Evolutionary conservation across 2,797 vertebrate genomes (phyloP), one percentile per base, ranked within the genome.

Genomic region (Sternotherus odoratus): DNA sequence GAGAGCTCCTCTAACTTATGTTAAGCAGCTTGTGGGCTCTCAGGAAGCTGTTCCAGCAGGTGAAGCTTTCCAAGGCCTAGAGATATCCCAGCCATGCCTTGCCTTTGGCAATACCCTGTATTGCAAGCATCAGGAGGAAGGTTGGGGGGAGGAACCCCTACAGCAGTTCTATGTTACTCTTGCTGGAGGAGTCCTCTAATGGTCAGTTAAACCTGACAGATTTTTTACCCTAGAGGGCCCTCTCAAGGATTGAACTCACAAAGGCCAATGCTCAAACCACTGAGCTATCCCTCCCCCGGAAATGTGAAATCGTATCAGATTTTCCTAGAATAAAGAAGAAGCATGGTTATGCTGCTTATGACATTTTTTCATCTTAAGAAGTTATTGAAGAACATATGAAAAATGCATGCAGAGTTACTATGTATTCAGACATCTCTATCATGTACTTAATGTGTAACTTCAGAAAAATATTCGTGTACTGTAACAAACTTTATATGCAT

Each of bases 371-470:
- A 3, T 81, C 88, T 87, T 57, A 79, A 57, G 4, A 90, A 94
- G 93, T 26, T 72, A 90, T 48, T 86, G 33, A 13, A 77, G 50
- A 92, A 89, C 49, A 75, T 93, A 89, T 85, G 84, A 57, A 57
- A 94, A 93, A 89, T 92, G 54, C 50, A 28, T 66, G 39, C 75
- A 77, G 95, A 91, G 94, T 95, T 89, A 79, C 63, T 88, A 77
- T 95, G 91, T 19, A 66, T 66, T 21, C 16, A 66, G 17, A 66
- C 17, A 17, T 63, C 60, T 63, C 30, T 63, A 19, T n/a, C 16
- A 63, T n/a, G 60, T 63, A 63, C 95, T 96, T 94, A 96, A 94
- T 72, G 89, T 94, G n/a, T 89, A 85, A 91, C 80, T 26, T 93
- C 80, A 95, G 88, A 96, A 92, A 87, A 69, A 19, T 10, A 7